These are phyloP conservation scores for Microtus richardsoni DNA, from an alignment of 2,113 vertebrate species.

Conservation along the genomic window DNA sequence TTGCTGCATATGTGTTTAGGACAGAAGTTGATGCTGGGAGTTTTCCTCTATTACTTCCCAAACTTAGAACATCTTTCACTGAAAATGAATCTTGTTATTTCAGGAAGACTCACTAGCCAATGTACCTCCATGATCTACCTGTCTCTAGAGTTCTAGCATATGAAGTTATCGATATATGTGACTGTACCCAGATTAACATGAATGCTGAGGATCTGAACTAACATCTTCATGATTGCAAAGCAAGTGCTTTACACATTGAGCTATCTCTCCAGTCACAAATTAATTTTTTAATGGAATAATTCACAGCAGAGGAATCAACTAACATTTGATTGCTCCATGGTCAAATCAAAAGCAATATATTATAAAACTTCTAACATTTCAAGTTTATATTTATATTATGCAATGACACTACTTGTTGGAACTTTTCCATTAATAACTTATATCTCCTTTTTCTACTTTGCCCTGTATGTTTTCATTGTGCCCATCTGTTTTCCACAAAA, in stretches of 20 bases:
- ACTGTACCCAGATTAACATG: too few species aligned
- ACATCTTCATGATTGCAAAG: neutral
- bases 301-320: neutral
- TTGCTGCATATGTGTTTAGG: neutral
- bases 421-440: neutral
- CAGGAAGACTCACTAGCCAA: neutral
- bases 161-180: neutral
- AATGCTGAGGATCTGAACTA: neutral
- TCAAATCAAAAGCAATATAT: neutral
- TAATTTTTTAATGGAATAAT: neutral
- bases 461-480: neutral
- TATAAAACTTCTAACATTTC: neutral
- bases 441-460: neutral
- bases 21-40: neutral
- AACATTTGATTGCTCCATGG: neutral
- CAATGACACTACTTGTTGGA: neutral
- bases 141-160: neutral
- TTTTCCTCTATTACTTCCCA: neutral
- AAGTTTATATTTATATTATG: neutral
- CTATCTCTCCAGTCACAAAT: neutral
- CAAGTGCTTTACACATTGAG: neutral
- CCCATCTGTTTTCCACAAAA: neutral
- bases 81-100: neutral
- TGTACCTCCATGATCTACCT: neutral
- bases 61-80: neutral